A percentile compares a stretch with the other conserved stretches of the same genome.
phyloP scores from a whole-genome alignment of 2,888 invertebrate genomes.

The Drosophila siamana region DNA sequence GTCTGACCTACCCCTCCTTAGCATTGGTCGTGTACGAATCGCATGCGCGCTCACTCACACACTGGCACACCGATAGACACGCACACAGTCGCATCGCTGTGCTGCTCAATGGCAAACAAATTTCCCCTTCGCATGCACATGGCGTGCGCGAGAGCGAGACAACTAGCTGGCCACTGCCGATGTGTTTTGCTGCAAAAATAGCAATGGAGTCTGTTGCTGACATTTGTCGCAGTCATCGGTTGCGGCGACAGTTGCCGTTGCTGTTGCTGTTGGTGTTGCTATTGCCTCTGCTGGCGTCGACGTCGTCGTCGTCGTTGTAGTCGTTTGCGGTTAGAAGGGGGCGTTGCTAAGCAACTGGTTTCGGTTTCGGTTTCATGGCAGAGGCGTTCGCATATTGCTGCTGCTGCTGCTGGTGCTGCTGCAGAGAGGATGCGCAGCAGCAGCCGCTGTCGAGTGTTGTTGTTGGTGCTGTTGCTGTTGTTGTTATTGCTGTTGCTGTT shows the following conservation, averaged over 20 bases:
- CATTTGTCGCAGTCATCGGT: constrained; percentile 70
- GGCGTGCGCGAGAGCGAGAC: constrained; percentile 54
- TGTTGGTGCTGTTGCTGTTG: constrained; percentile 10
- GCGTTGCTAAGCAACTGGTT: constrained; percentile 85
- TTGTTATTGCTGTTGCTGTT: constrained; percentile 25
- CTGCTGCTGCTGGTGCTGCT: constrained; percentile 28
- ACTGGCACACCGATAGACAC: constrained; percentile 35
- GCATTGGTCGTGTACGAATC: constrained; percentile 54
- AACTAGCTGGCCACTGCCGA: constrained; percentile 39
- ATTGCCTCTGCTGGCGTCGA: constrained; percentile 20
- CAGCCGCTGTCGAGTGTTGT: constrained; percentile 18
- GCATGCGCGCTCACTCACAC: constrained; percentile 71
- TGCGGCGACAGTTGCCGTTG: constrained; percentile 53
- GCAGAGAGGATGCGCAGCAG: constrained; percentile 35
- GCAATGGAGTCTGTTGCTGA: constrained; percentile 84
- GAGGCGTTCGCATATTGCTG: constrained; percentile 48
- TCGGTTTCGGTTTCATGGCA: constrained; percentile 62
- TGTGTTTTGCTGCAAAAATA: constrained; percentile 55
- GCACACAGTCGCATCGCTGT: constrained; percentile 17
- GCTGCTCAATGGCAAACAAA: constrained; percentile 59
- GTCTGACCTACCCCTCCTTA: constrained; percentile 58
- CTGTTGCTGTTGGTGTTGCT: constrained; percentile 27
- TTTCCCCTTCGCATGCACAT: constrained; percentile 45
- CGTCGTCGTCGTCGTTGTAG: constrained; percentile 25
- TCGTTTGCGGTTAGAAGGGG: constrained; percentile 83